These are phyloP conservation scores for Cyclophora punctaria DNA, from an alignment of 2,888 invertebrate species.

Conservation along the genomic window DNA sequence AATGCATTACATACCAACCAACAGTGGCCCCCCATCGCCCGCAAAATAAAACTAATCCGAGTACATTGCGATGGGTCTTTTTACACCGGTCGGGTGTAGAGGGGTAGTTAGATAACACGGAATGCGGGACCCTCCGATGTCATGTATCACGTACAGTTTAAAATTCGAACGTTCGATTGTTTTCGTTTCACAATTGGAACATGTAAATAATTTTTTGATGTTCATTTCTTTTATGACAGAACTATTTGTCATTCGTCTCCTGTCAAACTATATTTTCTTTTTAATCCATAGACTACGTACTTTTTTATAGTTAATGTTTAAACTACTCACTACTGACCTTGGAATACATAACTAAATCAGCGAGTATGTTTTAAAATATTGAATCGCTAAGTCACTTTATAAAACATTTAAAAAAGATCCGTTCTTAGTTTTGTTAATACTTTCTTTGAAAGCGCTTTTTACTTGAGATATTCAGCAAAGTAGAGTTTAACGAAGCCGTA, in stretches of 20 bases:
- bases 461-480: conserved; percentile 48
- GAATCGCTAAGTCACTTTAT: conserved; percentile 25
- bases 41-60: conserved; percentile 40
- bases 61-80: conserved; percentile 40
- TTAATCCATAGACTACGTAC: neutral
- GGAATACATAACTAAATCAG: too few species aligned
- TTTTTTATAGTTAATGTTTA: neutral
- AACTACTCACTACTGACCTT: too few species aligned
- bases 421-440: conserved; percentile 48
- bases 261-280: neutral
- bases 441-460: conserved; percentile 47
- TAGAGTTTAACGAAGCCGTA: conserved; percentile 61
- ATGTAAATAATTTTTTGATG: conserved; percentile 10
- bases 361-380: conserved; percentile 6
- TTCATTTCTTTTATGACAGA: too few species aligned
- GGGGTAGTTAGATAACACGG: conserved; percentile 51
- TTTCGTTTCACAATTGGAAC: conserved; percentile 40
- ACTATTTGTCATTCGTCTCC: too few species aligned
- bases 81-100: conserved; percentile 39
- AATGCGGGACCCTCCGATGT: conserved; percentile 50
- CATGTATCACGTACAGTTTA: conserved; percentile 52
- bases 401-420: conserved; percentile 39
- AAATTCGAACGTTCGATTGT: conserved; percentile 33
- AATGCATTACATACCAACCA: conserved; percentile 61
- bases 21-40: conserved; percentile 46